Conservation (phyloP, 2,113 vertebrate genomes). For the Macroglossus sobrinus region DNA sequence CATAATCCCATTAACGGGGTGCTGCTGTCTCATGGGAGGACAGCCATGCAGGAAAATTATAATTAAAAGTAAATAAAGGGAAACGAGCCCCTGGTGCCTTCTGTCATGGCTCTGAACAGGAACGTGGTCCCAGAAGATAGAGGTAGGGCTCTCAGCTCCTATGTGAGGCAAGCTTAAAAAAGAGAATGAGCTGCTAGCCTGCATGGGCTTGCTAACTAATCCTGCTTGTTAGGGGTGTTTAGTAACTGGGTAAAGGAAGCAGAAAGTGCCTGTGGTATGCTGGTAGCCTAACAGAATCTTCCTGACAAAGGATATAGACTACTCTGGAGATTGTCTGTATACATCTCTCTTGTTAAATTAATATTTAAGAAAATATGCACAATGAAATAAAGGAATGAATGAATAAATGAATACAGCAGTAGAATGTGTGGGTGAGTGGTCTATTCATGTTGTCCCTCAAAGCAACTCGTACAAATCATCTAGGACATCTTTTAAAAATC, state of each 20-base stretch:
- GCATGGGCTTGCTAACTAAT: background rate
- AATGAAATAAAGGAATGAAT: background rate
- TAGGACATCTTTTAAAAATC: background rate
- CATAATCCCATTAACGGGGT: constrained; percentile 81
- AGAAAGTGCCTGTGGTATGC: background rate
- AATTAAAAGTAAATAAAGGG: constrained; percentile 83
- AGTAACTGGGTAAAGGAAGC: background rate
- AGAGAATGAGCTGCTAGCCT: rapidly evolving
- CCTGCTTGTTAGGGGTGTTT: background rate
- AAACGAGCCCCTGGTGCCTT: constrained; percentile 55
- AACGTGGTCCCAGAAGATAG: background rate
- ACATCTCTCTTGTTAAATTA: background rate
- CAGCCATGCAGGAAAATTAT: constrained; percentile 65
- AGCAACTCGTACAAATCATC: background rate
- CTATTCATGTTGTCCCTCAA: background rate
- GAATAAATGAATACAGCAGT: no score
- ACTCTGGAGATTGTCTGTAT: background rate
- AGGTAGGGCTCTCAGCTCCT: background rate
- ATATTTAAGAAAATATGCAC: background rate
- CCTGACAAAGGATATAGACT: background rate
- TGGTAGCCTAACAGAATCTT: background rate
- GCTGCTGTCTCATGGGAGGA: constrained; percentile 37
- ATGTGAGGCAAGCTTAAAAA: background rate
- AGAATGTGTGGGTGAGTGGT: background rate
- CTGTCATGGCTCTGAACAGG: background rate